Base-by-base conservation (phyloP, 2,888 invertebrate species). In the Troglohyphantes excavatus region DNA sequence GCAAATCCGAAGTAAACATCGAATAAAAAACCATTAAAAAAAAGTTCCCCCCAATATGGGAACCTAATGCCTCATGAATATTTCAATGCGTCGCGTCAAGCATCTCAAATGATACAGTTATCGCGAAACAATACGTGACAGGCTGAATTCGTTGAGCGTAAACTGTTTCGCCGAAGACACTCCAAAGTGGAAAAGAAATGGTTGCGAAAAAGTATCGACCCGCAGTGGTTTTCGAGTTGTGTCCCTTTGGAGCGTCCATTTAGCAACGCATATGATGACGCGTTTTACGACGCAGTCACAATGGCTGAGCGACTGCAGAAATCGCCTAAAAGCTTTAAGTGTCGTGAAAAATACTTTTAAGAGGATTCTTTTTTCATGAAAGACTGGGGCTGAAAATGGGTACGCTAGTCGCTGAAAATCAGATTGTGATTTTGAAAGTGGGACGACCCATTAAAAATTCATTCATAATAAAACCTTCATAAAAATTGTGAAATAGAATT, bases 261-360 rank as follows among this genome's bases (percentile, higher is more conserved):
- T 84, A 75, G 67, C 63, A 72, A 53, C 67, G 84, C 75, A 84
- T 75, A 84, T 84, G 84, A 75, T 67, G 29, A 53, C 59, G 75
- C 67, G 19, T 75, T 84, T 84, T 84, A 84, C 83, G 75, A 84
- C 75, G 63, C 76, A 76, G 33, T 59, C 83, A 73, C 75, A 75
- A 75, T 75, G 75, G 75, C 59, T 33, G 46, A n/a, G 33, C 6
- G 53, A 53, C 59, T 27, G 75, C 67, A 67, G 72, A 84, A 67
- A 67, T 23, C 46, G 75, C 75, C 84, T 75, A 84, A 84, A 84
- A 84, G 84, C 84, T 84, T 84, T 67, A 75, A 75, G 84, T 75
- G 53, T 27, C n/a, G n/a, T n/a, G n/a, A n/a, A n/a, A n/a, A n/a
- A n/a, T n/a, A n/a, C n/a, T n/a, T n/a, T n/a, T n/a, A n/a, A n/a